Evolutionary conservation across 2,797 vertebrate species (phyloP).

Genomic region (Siniperca undulata): DNA sequence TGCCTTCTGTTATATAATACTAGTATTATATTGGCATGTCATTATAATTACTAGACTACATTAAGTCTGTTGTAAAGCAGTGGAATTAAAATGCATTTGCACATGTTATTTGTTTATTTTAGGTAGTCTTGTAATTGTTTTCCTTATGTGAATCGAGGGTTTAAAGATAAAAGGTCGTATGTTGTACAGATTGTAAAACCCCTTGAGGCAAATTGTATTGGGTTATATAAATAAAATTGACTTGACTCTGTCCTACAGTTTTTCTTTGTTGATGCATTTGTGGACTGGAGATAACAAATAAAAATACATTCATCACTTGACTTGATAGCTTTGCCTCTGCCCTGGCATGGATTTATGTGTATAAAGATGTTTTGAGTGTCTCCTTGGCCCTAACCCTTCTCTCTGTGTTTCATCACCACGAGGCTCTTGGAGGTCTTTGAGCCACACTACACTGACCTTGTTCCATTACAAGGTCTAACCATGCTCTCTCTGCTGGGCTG

Average conservation of each 20-base stretch:
- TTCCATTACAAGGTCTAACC: conserved; percentile 52
- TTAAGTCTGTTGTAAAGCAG: background rate
- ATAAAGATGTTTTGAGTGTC: background rate
- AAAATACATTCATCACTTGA: background rate
- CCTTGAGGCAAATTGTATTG: too few species aligned
- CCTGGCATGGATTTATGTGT: background rate
- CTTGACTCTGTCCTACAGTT: background rate
- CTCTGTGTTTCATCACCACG: conserved; percentile 20
- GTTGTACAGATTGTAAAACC: too few species aligned
- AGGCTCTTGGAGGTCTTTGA: conserved; percentile 40
- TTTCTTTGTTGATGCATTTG: background rate
- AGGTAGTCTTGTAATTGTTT: background rate
- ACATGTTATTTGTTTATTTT: background rate
- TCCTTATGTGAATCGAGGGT: too few species aligned
- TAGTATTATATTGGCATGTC: background rate
- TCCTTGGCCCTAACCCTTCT: background rate
- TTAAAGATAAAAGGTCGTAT: too few species aligned
- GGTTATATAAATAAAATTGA: too few species aligned
- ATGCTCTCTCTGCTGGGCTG: conserved; percentile 47
- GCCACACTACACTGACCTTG: conserved; percentile 56
- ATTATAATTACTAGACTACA: background rate
- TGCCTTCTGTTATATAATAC: too few species aligned
- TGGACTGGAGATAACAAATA: background rate
- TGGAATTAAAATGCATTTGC: background rate
- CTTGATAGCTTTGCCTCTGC: background rate